Evolutionary conservation across 2,113 vertebrate species (phyloP).

Genomic region (Chauna torquata): DNA sequence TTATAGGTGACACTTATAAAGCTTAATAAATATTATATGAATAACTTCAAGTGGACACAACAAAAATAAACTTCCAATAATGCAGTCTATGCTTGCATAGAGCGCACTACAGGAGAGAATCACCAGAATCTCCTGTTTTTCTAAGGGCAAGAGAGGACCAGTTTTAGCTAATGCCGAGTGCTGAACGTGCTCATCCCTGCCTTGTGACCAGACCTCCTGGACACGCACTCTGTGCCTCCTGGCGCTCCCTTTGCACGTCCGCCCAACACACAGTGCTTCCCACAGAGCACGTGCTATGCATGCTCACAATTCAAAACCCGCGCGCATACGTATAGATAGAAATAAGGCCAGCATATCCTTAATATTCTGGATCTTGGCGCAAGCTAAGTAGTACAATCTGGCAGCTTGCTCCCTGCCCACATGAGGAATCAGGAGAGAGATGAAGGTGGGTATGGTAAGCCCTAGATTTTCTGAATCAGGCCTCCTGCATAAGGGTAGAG

Average conservation of each 20-base stretch:
- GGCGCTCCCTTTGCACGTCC: background rate
- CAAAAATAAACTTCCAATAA: constrained; percentile 8
- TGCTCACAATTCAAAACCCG: background rate
- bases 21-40: constrained; percentile 1
- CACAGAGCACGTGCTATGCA: fast-evolving
- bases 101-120: background rate
- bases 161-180: background rate
- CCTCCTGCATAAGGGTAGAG: background rate
- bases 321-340: background rate
- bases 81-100: fast-evolving
- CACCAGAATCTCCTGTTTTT: background rate
- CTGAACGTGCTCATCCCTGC: background rate
- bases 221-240: fast-evolving
- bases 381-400: background rate
- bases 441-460: background rate
- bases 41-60: background rate
- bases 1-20: background rate
- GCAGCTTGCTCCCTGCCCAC: background rate
- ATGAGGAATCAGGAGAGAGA: background rate
- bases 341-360: background rate
- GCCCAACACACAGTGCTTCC: fast-evolving
- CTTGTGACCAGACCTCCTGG: background rate
- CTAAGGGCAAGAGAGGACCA: background rate
- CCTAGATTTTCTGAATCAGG: background rate
- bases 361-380: background rate